These are phyloP conservation scores for Bryconaethiops microstoma DNA, from an alignment of 2,797 vertebrate species.

Conservation along the genomic window DNA sequence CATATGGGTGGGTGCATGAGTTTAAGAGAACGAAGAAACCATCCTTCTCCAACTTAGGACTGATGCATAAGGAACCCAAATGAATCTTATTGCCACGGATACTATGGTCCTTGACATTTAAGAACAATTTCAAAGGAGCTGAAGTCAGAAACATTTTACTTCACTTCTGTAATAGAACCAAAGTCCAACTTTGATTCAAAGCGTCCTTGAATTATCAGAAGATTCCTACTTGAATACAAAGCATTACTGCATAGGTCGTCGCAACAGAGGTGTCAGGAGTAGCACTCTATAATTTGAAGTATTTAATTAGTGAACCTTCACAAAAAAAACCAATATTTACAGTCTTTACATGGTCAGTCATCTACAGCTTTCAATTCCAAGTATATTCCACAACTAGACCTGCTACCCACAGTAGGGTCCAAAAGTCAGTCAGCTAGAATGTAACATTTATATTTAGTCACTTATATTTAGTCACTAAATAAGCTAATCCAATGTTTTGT, in stretches of 20 bases:
- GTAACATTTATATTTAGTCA: no score
- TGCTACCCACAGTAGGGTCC: no score
- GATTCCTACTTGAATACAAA: neutral
- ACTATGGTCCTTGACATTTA: neutral
- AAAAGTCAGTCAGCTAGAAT: no score
- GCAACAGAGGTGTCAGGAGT: neutral
- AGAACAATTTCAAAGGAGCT: neutral
- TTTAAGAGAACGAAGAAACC: neutral
- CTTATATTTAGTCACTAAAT: no score
- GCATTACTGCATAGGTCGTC: neutral
- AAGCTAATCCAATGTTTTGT: no score
- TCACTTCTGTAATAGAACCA: neutral
- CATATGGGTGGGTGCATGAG: no score
- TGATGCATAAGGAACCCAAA: neutral
- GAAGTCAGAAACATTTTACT: neutral
- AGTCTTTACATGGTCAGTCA: no score
- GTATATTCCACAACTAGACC: no score
- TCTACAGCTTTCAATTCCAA: no score
- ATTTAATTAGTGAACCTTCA: no score
- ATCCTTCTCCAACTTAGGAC: neutral
- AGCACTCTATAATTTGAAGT: neutral
- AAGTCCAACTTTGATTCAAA: neutral
- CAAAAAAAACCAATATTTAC: no score
- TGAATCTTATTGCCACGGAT: neutral
- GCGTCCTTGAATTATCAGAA: conserved; percentile 5